Evolutionary conservation across 2,797 vertebrate species (phyloP), one percentile per base, ranked within the genome.

Genomic region (Bradypus variegatus): DNA sequence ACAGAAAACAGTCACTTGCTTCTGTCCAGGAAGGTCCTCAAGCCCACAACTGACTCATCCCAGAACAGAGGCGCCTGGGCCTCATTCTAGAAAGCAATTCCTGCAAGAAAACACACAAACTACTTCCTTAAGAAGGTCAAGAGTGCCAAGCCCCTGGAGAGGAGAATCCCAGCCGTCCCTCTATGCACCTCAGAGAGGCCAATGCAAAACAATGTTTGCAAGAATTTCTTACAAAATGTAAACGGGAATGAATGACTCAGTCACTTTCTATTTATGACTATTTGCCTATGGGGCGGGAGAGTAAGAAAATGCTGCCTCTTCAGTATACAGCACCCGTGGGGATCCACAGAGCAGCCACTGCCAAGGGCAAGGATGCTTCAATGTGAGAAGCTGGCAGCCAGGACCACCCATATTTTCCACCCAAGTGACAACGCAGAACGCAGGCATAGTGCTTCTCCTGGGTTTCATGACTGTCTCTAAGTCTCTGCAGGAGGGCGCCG

Each of bases 51-150:
- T 31, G n/a, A 38, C 58, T 86, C 29, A 1, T 75, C 38, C 72
- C 58, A 64, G 55, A 78, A 78, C 5, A 36, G 76, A 88, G n/a
- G 16, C 55, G 21, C 86, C 58, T 25, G 53, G 45, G 36, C 38
- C 83, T 55, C 67, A 89, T 93, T 88, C 91, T 65, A 70, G 65
- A 94, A 41, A 78, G 50, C 45, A 50, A 69, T 70, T 86, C 92
- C 41, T 72, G 50, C 31, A 41, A 45, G 75, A 69, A 73, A 70
- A 36, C 72, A 62, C 19, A 33, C 7, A 2, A 29, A 23, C 29
- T 73, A 14, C 60, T 38, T 38, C 60, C 38, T 16, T 48, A 62
- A 45, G 25, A 69, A n/a, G 50, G 33, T 8, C 19, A 23, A 21
- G 58, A 18, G 53, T 55, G 58, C 58, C 58, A 58, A 58, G 16